Base-by-base conservation (phyloP, 2,888 invertebrate species). In the Vesta saturnalis region DNA sequence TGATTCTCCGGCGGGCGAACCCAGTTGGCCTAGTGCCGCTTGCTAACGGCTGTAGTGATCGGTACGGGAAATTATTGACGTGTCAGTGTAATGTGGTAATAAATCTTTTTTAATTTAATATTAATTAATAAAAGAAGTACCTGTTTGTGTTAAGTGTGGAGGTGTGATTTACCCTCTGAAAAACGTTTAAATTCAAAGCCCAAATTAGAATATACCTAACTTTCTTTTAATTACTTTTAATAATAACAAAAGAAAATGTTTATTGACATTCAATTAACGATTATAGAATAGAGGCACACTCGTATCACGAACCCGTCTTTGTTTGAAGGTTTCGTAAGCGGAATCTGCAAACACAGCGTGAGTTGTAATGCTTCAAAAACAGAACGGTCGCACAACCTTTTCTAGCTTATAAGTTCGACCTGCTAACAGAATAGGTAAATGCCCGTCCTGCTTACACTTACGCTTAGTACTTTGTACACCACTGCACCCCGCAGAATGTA, bases 401-500 rank as follows among this genome's bases (percentile, higher is more conserved):
- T 64, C 56, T 65, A 35, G 54, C 64, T 12, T 58, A 55, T 60
- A 52, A 52, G 62, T 65, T 63, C 64, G 65, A 67, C 64, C 63
- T 43, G 67, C 67, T 63, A 68, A 60, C 49, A 67, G 70, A 64
- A 68, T 73, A 70, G 71, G 76, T 71, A 73, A 73, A 71, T 62
- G 71, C 71, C 65, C 76, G 76, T 68, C 72, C 71, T 68, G 75
- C 68, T 73, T 70, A 71, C 73, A 72, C 69, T 81, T 85, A 85
- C 39, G 30, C 30, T 10, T 6, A 30, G 30, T 30, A 30, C 8
- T 39, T 39, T 12, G 85, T 85, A 85, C 85, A 86, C 85, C 69
- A 71, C 66, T 60, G 71, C 69, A 72, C 72, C 67, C 69, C 68
- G 35, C 35, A 6, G 58, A 30, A 56, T 35, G 16, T 39, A 12